Conservation (phyloP, 2,888 invertebrate genomes). For the Ochropleura leucogaster region DNA sequence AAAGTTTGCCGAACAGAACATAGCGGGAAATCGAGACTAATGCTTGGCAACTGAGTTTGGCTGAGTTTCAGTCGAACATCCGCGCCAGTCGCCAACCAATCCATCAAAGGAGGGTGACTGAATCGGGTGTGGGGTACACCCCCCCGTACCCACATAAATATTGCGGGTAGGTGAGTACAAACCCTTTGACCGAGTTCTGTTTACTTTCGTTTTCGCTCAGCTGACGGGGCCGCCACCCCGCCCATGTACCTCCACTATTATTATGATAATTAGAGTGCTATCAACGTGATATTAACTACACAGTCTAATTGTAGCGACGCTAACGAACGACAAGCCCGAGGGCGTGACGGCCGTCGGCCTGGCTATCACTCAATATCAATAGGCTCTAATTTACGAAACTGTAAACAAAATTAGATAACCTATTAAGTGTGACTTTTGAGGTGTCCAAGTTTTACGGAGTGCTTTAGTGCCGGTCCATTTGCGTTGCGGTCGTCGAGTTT, state of each 20-base stretch:
- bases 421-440: constrained; percentile 23
- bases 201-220: constrained; percentile 91
- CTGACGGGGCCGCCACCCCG: constrained; percentile 88
- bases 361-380: constrained; percentile 48
- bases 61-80: constrained; percentile 87
- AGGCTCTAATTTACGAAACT: constrained; percentile 34
- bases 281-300: constrained; percentile 80
- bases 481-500: constrained; percentile 58
- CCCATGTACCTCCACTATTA: constrained; percentile 86
- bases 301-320: constrained; percentile 73
- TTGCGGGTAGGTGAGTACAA: constrained; percentile 91
- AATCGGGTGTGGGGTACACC: constrained; percentile 86
- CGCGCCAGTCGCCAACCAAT: constrained; percentile 89
- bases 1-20: constrained; percentile 83
- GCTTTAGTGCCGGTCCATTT: constrained; percentile 44
- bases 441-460: constrained; percentile 31
- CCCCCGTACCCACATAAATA: constrained; percentile 89
- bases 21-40: constrained; percentile 86
- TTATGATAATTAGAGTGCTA: constrained; percentile 89
- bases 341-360: constrained; percentile 44
- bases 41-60: constrained; percentile 83
- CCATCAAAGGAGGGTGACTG: constrained; percentile 90
- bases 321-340: constrained; percentile 59
- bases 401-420: constrained; percentile 24
- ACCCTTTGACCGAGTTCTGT: constrained; percentile 91